phyloP scores from a whole-genome alignment of 2,113 vertebrate species.

The Abramis brama region DNA sequence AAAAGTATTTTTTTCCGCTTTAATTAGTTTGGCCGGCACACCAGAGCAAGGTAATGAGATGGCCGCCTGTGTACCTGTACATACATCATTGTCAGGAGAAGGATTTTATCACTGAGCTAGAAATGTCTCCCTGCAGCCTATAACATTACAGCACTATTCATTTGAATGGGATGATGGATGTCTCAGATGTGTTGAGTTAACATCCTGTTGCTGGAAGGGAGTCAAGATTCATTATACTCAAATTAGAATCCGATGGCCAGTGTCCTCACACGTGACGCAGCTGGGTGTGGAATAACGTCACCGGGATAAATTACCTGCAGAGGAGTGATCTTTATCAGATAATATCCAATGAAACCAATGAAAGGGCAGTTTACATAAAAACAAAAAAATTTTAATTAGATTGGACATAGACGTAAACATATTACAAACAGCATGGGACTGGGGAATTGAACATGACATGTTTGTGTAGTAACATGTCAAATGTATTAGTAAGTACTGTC shows the following conservation, averaged over 20 bases:
- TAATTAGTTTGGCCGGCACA: not conserved
- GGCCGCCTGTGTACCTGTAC: conserved; percentile 1
- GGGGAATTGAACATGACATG: not conserved
- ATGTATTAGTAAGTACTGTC: not conserved
- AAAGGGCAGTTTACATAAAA: not conserved
- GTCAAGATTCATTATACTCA: conserved; percentile 67
- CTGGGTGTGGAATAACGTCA: not conserved
- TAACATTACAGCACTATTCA: conserved; percentile 57
- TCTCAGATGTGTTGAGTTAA: conserved; percentile 50
- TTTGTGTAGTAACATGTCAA: conserved; percentile 12
- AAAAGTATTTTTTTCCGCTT: not conserved
- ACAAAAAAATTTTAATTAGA: conserved; percentile 8
- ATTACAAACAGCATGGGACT: not conserved
- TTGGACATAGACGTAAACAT: not conserved
- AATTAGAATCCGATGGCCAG: conserved; percentile 55
- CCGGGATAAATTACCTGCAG: not conserved
- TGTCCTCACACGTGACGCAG: conserved; percentile 33
- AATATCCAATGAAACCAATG: not conserved
- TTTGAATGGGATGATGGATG: conserved; percentile 64
- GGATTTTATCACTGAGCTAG: conserved; percentile 24
- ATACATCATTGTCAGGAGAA: conserved; percentile 41
- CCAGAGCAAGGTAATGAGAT: conserved; percentile 13
- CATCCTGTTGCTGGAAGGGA: conserved; percentile 55
- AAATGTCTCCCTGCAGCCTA: conserved; percentile 45
- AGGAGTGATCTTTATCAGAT: conserved; percentile 15